phyloP scores from a whole-genome alignment of 2,797 vertebrate genomes.

The Sebastes vulpes region DNA sequence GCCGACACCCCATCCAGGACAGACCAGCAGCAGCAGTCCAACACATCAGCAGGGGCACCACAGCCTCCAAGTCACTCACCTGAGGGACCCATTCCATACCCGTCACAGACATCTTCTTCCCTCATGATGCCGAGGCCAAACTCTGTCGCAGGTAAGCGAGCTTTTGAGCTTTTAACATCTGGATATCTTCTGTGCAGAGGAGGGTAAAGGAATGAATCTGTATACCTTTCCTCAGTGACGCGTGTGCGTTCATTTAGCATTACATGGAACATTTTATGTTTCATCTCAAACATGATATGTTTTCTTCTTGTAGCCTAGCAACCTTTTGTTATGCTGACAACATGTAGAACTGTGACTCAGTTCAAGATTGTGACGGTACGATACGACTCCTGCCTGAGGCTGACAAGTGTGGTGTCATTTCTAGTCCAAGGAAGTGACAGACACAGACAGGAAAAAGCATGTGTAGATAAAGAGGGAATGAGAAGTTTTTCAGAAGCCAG shows the following conservation, averaged over 20 bases:
- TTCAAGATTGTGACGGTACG: constrained; percentile 14
- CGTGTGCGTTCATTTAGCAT: background rate
- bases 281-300: too few species aligned
- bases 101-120: constrained; percentile 87
- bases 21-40: constrained; percentile 70
- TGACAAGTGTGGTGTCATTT: constrained; percentile 51
- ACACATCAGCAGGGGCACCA: constrained; percentile 53
- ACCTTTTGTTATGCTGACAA: constrained; percentile 14
- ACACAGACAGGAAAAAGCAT: constrained; percentile 4
- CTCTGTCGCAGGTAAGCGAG: constrained; percentile 95
- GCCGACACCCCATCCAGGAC: constrained; percentile 79
- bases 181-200: background rate
- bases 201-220: background rate
- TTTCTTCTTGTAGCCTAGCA: constrained; percentile 10
- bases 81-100: constrained; percentile 90
- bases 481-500: constrained; percentile 26
- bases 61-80: constrained; percentile 65
- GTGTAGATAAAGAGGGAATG: constrained; percentile 16
- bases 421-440: constrained; percentile 31
- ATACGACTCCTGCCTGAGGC: constrained; percentile 35
- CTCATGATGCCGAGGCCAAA: constrained; percentile 98
- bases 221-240: background rate
- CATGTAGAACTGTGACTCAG: background rate
- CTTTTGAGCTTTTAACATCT: constrained; percentile 13
- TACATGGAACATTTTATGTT: background rate